These are phyloP conservation scores for Macrobrachium rosenbergii DNA, from an alignment of 1,140 invertebrate species.

Conservation along the genomic window DNA sequence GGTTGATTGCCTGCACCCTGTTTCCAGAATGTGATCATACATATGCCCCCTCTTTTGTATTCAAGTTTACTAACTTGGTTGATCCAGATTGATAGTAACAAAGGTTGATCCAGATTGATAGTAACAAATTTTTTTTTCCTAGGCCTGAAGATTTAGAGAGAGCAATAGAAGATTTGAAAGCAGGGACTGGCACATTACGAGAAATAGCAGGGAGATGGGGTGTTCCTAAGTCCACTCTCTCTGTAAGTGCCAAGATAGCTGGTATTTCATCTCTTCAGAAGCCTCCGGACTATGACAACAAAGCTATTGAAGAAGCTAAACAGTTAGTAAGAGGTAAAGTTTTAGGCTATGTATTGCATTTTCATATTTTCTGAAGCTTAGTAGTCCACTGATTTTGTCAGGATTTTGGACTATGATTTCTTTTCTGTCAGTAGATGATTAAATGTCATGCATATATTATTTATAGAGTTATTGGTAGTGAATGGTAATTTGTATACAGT, in stretches of 20 bases:
- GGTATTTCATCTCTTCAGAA: constrained; percentile 12
- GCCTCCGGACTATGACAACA: constrained; percentile 20
- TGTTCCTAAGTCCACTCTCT: constrained; percentile 52
- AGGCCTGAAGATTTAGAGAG: constrained; percentile 46
- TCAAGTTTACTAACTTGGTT: too few relatives aligned
- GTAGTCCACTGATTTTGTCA: neutral
- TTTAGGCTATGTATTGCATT: neutral
- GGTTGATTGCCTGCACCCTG: too few relatives aligned
- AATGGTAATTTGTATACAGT: too few relatives aligned
- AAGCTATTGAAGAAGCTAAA: constrained; percentile 43
- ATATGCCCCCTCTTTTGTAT: too few relatives aligned
- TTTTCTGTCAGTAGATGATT: too few relatives aligned
- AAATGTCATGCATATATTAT: too few relatives aligned
- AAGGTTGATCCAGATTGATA: neutral
- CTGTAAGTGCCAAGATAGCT: constrained; percentile 30
- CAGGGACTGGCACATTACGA: constrained; percentile 33
- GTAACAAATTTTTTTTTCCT: neutral
- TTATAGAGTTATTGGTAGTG: too few relatives aligned
- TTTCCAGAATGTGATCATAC: too few relatives aligned
- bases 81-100: too few relatives aligned
- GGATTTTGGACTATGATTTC: neutral
- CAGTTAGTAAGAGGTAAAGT: constrained; percentile 40
- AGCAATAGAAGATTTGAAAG: constrained; percentile 42
- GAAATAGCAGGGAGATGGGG: constrained; percentile 49
- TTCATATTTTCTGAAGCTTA: neutral